phyloP scores from a whole-genome alignment of 2,797 vertebrate genomes.

The Schizopygopsis pylzovi region DNA sequence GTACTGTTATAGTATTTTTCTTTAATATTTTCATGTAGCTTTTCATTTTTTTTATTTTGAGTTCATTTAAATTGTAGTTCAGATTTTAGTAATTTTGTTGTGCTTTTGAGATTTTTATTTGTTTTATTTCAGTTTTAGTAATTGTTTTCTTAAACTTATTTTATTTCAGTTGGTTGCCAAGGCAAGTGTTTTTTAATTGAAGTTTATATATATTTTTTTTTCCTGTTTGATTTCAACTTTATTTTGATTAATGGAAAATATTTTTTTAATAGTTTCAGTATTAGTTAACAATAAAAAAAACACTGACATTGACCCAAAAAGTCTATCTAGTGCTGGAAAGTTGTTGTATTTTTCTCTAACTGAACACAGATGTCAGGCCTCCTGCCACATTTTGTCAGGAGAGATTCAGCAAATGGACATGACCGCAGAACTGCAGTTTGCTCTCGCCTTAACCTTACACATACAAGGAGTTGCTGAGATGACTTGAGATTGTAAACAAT shows the following conservation, averaged over 20 bases:
- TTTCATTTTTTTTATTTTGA: not conserved
- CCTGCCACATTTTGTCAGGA: constrained; percentile 76
- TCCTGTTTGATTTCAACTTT: not conserved
- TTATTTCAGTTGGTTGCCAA: not conserved
- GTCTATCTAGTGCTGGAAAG: constrained; percentile 43
- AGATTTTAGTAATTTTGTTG: not conserved
- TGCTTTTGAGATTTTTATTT: not conserved
- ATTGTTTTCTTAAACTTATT: not conserved
- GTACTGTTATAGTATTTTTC: not conserved
- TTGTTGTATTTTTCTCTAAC: constrained; percentile 53
- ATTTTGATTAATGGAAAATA: not conserved
- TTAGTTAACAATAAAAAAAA: not conserved
- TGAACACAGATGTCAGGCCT: constrained; percentile 69
- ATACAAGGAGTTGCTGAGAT: constrained; percentile 27
- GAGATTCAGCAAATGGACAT: constrained; percentile 53
- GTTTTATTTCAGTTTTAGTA: not conserved
- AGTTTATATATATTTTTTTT: not conserved
- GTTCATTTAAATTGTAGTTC: not conserved
- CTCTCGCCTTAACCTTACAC: constrained; percentile 50
- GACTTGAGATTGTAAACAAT: constrained; percentile 50
- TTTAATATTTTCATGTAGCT: not conserved
- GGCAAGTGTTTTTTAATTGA: not conserved
- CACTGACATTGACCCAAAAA: constrained; percentile 33
- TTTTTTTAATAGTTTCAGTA: not conserved
- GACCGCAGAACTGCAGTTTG: constrained; percentile 68